Base-by-base conservation (phyloP, 2,113 vertebrate genomes). In the Gila orcuttii region DNA sequence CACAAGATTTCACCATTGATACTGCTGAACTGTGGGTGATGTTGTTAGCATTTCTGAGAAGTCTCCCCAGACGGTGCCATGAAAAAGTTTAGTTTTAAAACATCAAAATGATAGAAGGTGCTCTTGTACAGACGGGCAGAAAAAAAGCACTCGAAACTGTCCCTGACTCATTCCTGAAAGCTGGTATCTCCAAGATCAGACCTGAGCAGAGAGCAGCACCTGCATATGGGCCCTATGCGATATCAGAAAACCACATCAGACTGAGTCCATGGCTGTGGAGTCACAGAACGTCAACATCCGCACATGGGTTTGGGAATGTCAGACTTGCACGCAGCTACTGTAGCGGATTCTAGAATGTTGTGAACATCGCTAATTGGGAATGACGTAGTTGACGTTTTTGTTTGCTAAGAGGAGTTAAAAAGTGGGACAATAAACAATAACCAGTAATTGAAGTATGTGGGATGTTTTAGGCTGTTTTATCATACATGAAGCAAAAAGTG, bases 211-310 rank as follows among this genome's bases (percentile, higher is more conserved):
- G 73, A 87, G 64, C 33, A 75, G 83, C 89, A 90, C 85, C 89
- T 90, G 89, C 87, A 90, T 88, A 90, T 87, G 89, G 85, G 89
- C 80, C 59, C 82, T 52, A 36, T 84, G 47, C 68, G 47, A 79
- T 88, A 90, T 90, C 89, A 83, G 85, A 71, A 84, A 55, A 88
- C 81, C 86, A 85, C 78, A 88, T 90, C 87, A 79, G 85, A 83
- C 69, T 23, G 60, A 45, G 33, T 71, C 76, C 60, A 23, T 19
- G 73, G 74, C 79, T 39, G 57, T 79, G 50, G 82, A 88, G 85
- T 83, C 80, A 75, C 21, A 74, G 83, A 75, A 36, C 60, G 33
- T 88, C 64, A 90, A 88, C 89, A 90, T 86, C 87, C 62, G 47
- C 36, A 77, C 82, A 77, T 57, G n/a, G 25, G 81, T 88, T 89